Evolutionary conservation across 2,113 vertebrate species (phyloP).

Genomic region (Brachionichthys hirsutus): DNA sequence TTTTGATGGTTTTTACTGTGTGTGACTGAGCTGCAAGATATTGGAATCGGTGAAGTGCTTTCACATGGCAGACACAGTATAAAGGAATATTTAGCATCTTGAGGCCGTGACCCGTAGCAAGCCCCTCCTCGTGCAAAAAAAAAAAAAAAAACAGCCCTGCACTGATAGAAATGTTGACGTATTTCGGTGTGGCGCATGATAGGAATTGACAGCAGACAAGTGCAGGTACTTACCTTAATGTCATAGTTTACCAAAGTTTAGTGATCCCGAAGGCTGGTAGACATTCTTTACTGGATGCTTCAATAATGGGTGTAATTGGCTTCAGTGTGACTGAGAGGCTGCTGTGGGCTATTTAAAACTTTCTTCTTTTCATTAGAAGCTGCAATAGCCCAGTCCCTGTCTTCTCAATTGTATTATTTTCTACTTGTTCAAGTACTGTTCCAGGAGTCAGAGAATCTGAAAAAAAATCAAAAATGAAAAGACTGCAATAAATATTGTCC

Average conservation of each 20-base stretch:
- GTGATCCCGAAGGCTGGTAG: slow-evolving; percentile 26
- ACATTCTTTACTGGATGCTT: slow-evolving; percentile 15
- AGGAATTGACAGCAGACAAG: slow-evolving; percentile 27
- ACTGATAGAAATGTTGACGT: background rate
- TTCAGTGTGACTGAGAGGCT: slow-evolving; percentile 24
- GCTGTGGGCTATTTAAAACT: slow-evolving; percentile 28
- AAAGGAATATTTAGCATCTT: background rate
- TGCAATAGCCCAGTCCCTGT: slow-evolving; percentile 22
- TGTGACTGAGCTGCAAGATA: slow-evolving; percentile 24
- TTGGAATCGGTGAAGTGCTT: slow-evolving; percentile 5
- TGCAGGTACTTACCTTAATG: slow-evolving; percentile 45
- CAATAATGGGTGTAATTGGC: slow-evolving; percentile 22
- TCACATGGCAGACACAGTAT: slow-evolving; percentile 1
- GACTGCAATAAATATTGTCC: slow-evolving; percentile 58
- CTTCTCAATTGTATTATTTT: background rate
- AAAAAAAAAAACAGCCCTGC: background rate
- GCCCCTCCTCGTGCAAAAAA: slow-evolving; percentile 10
- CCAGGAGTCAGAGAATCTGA: slow-evolving; percentile 24
- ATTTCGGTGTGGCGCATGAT: slow-evolving; percentile 22
- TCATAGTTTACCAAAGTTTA: slow-evolving; percentile 57
- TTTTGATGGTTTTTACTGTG: slow-evolving; percentile 46
- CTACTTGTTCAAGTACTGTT: slow-evolving; percentile 24
- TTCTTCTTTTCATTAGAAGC: slow-evolving; percentile 48
- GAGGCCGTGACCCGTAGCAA: background rate
- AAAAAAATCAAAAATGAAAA: slow-evolving; percentile 23